Conservation (phyloP, 2,888 invertebrate species). For the Temnothorax rugatulus region DNA sequence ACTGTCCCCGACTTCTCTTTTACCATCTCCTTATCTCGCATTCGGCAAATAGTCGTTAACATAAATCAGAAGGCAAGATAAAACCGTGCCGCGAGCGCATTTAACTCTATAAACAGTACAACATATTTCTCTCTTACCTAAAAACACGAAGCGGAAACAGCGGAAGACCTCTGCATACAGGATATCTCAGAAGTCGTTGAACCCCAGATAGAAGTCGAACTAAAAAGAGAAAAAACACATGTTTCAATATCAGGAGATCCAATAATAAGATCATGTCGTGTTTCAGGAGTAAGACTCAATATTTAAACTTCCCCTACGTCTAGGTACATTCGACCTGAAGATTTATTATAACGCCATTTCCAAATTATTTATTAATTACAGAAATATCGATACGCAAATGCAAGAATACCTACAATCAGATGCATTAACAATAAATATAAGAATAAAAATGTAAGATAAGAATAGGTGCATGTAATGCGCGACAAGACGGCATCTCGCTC, state of each 20-base stretch:
- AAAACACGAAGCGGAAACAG: constrained; percentile 44
- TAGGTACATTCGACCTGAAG: not conserved
- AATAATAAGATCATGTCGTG: not conserved
- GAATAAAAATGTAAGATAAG: not conserved
- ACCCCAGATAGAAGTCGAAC: constrained; percentile 35
- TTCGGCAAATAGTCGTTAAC: constrained; percentile 58
- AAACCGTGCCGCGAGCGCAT: constrained; percentile 37
- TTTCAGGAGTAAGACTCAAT: not conserved
- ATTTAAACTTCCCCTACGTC: not conserved
- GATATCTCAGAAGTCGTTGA: constrained; percentile 50
- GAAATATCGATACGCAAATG: not conserved
- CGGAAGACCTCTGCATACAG: constrained; percentile 43
- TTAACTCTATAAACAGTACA: constrained; percentile 55
- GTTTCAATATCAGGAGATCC: not conserved
- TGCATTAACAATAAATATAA: not conserved
- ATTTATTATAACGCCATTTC: not conserved
- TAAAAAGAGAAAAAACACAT: not conserved
- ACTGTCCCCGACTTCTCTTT: constrained; percentile 39
- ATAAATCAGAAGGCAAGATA: constrained; percentile 56
- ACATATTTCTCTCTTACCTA: constrained; percentile 51
- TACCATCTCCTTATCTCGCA: constrained; percentile 51
- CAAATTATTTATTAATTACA: not conserved
- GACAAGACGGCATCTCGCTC: not conserved
- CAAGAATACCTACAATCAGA: not conserved
- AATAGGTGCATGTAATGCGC: not conserved